Conservation (phyloP, 2,888 invertebrate genomes). For the Drosophila barbarae region DNA sequence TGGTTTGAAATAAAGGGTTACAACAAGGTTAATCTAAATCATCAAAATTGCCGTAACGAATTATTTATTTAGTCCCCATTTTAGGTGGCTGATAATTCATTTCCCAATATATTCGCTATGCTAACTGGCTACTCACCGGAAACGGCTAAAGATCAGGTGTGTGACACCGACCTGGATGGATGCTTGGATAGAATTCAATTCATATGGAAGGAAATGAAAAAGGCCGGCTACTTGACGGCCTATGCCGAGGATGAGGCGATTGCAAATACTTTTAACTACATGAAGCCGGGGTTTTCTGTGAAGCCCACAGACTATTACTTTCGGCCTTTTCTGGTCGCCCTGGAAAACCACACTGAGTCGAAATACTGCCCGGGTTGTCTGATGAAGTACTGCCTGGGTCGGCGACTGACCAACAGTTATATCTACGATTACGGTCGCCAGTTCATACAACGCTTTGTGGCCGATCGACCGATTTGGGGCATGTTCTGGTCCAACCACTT, state of each 20-base stretch:
- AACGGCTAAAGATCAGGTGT: conserved; percentile 79
- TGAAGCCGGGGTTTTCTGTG: conserved; percentile 84
- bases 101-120: conserved; percentile 91
- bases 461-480: conserved; percentile 84
- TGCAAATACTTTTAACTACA: conserved; percentile 82
- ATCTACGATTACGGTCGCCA: conserved; percentile 84
- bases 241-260: conserved; percentile 87
- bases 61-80: not conserved
- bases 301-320: conserved; percentile 90
- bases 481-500: conserved; percentile 88
- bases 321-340: conserved; percentile 85
- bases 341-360: conserved; percentile 81
- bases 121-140: conserved; percentile 83
- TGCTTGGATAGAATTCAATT: conserved; percentile 85
- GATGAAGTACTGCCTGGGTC: conserved; percentile 82
- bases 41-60: not conserved
- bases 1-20: conserved; percentile 87
- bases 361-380: conserved; percentile 55
- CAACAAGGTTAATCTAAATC: conserved; percentile 80
- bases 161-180: conserved; percentile 80
- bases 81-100: conserved; percentile 90
- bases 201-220: conserved; percentile 87
- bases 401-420: conserved; percentile 83
- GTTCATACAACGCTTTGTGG: conserved; percentile 83
- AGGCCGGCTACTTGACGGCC: conserved; percentile 86